Evolutionary conservation across 2,888 invertebrate genomes (phyloP), one percentile per base, ranked within the genome.

Genomic region (Nezara viridula): DNA sequence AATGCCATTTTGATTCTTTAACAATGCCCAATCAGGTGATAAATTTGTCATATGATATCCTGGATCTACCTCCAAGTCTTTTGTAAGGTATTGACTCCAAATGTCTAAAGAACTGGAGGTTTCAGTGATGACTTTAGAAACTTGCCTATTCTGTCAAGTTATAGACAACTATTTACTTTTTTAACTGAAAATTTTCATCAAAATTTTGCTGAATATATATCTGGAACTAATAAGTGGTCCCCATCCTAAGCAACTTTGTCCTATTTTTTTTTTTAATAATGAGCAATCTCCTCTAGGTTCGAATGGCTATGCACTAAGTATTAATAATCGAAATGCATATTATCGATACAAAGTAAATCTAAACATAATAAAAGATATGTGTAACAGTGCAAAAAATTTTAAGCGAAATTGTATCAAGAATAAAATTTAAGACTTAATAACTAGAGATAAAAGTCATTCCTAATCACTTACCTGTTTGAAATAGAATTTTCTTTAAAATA

Each of bases 401-500:
- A 66, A 66, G 66, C 60, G 12, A 60, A 47, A 40, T 87, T 87
- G 66, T 60, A 52, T 55, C 50, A 47, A 89, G 86, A 86, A 32
- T 44, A 77, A 73, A 50, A 50, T 52, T 87, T 87, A 44, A 55
- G 49, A 81, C 40, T 81, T 52, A 16, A 85, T 10, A 55, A n/a
- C 49, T 88, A 66, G 21, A 40, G 55, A 24, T n/a, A n/a, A 55
- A 44, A 85, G 24, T 47, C 90, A 90, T 89, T 90, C 90, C 77
- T 77, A 90, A 89, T 89, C 86, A 90, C 90, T 89, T 90, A 40
- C 40, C n/a, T 27, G 77, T 19, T 47, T n/a, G n/a, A 55, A 55
- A 52, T 52, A 55, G 27, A 60, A 60, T 27, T 60, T 60, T 60
- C 27, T 27, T 60, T 27, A 27, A 27, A n/a, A 55, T n/a, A 16